These are phyloP conservation scores for Enteromius argenteus DNA, from an alignment of 2,797 vertebrate genomes.

Conservation along the genomic window DNA sequence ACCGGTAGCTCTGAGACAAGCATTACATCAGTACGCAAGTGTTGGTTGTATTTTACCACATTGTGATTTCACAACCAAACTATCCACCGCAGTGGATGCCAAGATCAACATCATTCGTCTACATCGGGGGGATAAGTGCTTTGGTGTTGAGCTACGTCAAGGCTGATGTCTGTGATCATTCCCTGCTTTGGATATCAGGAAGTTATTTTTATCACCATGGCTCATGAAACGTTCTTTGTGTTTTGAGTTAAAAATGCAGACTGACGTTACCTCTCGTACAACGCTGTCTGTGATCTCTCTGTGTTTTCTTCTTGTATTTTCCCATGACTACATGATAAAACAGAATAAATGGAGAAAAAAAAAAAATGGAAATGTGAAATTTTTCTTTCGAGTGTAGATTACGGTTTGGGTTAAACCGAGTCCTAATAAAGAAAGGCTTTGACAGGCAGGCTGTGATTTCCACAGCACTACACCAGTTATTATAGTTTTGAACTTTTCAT, in stretches of 20 bases:
- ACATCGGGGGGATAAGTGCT: constrained; percentile 34
- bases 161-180: constrained; percentile 40
- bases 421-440: neutral
- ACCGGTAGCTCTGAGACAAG: constrained; percentile 53
- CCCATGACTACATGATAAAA: neutral
- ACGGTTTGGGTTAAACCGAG: neutral
- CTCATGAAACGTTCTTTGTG: constrained; percentile 46
- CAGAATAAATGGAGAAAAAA: neutral
- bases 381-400: neutral
- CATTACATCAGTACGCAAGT: constrained; percentile 77
- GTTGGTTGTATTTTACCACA: constrained; percentile 73
- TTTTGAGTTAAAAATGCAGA: constrained; percentile 38
- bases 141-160: constrained; percentile 33
- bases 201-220: constrained; percentile 42
- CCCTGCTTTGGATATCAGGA: constrained; percentile 49
- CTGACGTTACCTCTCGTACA: neutral
- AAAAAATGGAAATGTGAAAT: neutral
- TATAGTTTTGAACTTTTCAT: neutral
- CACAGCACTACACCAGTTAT: neutral
- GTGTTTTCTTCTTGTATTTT: neutral
- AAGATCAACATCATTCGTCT: constrained; percentile 48
- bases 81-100: constrained; percentile 36
- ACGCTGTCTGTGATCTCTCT: constrained; percentile 14
- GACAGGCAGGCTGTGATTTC: neutral
- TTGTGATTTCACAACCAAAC: constrained; percentile 72